Evolutionary conservation across 1,140 invertebrate genomes (phyloP).

Genomic region (Paramacrobiotus metropolitanus): DNA sequence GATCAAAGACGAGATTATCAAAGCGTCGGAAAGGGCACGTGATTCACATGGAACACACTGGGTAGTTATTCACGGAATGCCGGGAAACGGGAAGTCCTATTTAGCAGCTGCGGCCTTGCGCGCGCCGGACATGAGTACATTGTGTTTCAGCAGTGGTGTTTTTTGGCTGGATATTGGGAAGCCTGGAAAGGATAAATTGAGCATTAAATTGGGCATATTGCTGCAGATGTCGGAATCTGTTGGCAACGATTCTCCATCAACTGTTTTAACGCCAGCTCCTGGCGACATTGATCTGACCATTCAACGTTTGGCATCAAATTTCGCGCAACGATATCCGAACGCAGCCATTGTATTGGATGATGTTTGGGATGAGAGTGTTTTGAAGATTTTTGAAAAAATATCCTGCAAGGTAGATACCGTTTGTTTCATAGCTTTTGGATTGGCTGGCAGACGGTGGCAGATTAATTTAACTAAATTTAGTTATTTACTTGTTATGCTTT

Average conservation of each 20-base stretch:
- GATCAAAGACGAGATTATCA: background rate
- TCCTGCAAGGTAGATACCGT: background rate
- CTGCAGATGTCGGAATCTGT: background rate
- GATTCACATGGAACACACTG: background rate
- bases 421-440: background rate
- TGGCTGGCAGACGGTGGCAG: background rate
- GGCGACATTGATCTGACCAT: background rate
- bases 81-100: constrained; percentile 1
- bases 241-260: too few relatives aligned
- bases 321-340: background rate
- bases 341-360: background rate
- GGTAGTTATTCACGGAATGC: background rate
- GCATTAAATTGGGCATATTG: background rate
- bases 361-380: background rate
- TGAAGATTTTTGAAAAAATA: background rate
- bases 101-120: background rate
- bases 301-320: background rate
- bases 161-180: constrained; percentile 1
- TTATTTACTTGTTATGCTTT: too few relatives aligned
- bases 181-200: background rate
- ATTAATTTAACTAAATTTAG: too few relatives aligned
- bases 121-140: background rate
- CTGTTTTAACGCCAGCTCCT: background rate
- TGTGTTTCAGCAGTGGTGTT: background rate
- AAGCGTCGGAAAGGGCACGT: background rate